Base-by-base conservation (phyloP, 2,888 invertebrate genomes). In the Mythimna impura region DNA sequence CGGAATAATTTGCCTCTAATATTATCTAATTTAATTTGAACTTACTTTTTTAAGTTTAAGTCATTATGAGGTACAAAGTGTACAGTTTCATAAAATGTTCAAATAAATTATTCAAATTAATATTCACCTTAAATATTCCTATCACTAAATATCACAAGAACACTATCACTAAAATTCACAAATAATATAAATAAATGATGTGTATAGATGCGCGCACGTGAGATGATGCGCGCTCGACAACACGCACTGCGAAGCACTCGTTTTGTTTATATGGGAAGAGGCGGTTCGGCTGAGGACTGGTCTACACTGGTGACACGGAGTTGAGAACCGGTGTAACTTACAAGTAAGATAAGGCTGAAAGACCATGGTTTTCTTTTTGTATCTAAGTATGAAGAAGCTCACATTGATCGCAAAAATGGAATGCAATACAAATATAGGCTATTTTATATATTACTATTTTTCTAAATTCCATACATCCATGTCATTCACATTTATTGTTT, bases 181-280 rank as follows among this genome's bases (percentile, higher is more conserved):
- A 81, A 77, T 61, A 73, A 57, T 70, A 40, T 22, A 76, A 79
- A 62, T 78, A 69, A 74, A 77, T 70, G 78, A 79, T 67, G 81
- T 73, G 73, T 17, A 76, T 8, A 65, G 76, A 74, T 80, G 82
- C 89, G 88, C 90, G 87, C 89, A 88, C 91, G 89, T 88, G 76
- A 76, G 87, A 75, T 87, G 89, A 89, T 86, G 88, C 88, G 88
- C 88, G 80, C 76, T 77, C 83, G 84, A 88, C 90, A 89, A 88
- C 83, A 81, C 85, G 68, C 57, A 86, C 88, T 88, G 90, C 86
- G 88, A 79, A 43, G 86, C 86, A 80, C 81, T 78, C 71, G 76
- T 82, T 87, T 87, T 88, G 89, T 88, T 88, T 89, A 88, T 90
- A 90, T 89, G 87, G 81, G 86, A 89, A 86, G 88, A 87, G 80